A percentile compares a stretch with the other conserved stretches of the same genome.
These are phyloP conservation scores for Apostichopus leukothele DNA, from an alignment of 53 echinoderm and acorn worm genomes.

Conservation along the genomic window DNA sequence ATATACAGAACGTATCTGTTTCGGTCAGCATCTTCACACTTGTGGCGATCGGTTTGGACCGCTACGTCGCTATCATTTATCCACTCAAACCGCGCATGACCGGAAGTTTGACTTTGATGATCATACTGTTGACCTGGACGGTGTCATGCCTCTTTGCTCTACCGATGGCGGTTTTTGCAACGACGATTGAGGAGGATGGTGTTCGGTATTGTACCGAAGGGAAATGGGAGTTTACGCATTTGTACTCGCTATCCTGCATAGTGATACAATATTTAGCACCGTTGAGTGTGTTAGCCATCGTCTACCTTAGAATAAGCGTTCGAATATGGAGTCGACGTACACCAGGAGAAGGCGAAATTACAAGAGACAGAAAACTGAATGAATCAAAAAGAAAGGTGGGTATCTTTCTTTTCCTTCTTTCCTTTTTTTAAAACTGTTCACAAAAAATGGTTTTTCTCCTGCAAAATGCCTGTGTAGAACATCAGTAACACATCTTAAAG, in stretches of 20 bases:
- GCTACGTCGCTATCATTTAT: slow-evolving; percentile 91
- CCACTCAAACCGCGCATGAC: slow-evolving; percentile 90
- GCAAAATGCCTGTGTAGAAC: too few relatives aligned
- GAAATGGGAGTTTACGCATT: slow-evolving; percentile 53
- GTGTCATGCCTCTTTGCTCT: slow-evolving; percentile 74
- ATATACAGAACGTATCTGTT: slow-evolving; percentile 77
- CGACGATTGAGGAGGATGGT: slow-evolving; percentile 50
- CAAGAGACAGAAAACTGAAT: slow-evolving; percentile 77
- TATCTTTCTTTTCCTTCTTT: background rate
- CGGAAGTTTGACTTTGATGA: slow-evolving; percentile 65
- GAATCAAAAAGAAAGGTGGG: slow-evolving; percentile 90
- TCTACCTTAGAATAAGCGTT: slow-evolving; percentile 74
- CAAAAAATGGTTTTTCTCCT: too few relatives aligned
- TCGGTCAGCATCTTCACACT: slow-evolving; percentile 93
- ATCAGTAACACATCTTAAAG: too few relatives aligned
- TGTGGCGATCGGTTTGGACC: slow-evolving; percentile 88
- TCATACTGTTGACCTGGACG: slow-evolving; percentile 76
- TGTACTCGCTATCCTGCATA: slow-evolving; percentile 70
- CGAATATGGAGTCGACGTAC: slow-evolving; percentile 87
- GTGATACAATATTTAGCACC: slow-evolving; percentile 83
- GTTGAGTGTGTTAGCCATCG: slow-evolving; percentile 62
- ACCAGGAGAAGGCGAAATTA: slow-evolving; percentile 84
- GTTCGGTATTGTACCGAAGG: slow-evolving; percentile 73
- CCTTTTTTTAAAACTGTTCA: background rate
- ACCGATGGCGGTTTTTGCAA: slow-evolving; percentile 75